Evolutionary conservation across 1,140 invertebrate genomes (phyloP), one percentile per base, ranked within the genome.

Genomic region (Aphidius ervi): DNA sequence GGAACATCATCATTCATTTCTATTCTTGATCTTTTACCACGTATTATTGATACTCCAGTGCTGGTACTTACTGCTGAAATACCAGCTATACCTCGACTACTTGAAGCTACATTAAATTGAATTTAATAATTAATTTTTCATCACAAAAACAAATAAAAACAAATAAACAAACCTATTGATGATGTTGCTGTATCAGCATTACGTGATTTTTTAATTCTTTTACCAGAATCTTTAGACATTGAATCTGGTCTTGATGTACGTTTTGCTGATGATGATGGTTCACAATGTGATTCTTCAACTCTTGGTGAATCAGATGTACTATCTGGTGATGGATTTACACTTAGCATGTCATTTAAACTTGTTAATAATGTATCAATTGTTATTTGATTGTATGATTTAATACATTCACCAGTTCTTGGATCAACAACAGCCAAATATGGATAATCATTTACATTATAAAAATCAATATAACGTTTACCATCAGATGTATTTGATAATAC

Each of bases 401-500:
- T 72, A 57, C 82, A 84, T 77, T 89, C 87, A 31, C 89, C 90
- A 55, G 90, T 92, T 68, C 87, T 80, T 31, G 89, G 89, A 81
- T 92, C 90, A 58, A 92, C 77, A 8, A 92, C 79, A 62, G 88
- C 87, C 61, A 92, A 75, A 70, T 91, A 88, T 5, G 90, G 90
- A 71, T 85, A 88, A n/a, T 80, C 68, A 6, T 70, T 70, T 23
- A 90, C 83, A 39, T 85, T 84, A 70, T 92, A 92, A 71, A 91
- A 91, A 63, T 86, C 83, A 58, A 84, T 84, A 66, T 87, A 90
- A 23, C 86, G 79, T 23, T 81, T 77, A 8, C 90, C 90, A 65
- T 91, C 88, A 6, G 80, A 78, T 60, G 85, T 85, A 70, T 88
- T 87, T 58, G 85, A 82, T 65, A 88, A 86, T 39, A 89, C 88